Conservation (phyloP, 2,113 vertebrate species). For the Grammomys dolichurus region DNA sequence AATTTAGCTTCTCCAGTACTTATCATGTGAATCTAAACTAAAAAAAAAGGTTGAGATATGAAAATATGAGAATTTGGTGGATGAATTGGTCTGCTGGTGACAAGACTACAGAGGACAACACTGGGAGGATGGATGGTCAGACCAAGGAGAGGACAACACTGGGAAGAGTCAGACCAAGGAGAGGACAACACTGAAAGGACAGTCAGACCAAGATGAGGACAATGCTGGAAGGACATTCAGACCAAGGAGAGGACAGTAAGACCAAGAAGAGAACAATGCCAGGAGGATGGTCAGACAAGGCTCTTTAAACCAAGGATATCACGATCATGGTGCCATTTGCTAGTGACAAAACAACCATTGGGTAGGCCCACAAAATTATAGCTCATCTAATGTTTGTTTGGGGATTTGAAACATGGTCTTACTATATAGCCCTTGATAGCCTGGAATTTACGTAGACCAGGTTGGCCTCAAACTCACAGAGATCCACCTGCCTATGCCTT, state of each 20-base stretch:
- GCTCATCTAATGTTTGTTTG: background rate
- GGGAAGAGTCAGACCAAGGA: background rate
- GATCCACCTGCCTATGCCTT: background rate
- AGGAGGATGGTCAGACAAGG: background rate
- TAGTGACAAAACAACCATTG: background rate
- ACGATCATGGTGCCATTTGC: background rate
- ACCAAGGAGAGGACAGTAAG: background rate
- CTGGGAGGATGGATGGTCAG: too few relatives aligned
- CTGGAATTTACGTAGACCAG: background rate
- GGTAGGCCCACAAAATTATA: slow-evolving; percentile 12
- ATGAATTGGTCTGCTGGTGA: background rate
- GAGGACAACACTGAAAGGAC: too few relatives aligned
- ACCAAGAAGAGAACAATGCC: background rate
- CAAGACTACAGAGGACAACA: background rate
- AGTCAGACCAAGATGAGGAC: too few relatives aligned
- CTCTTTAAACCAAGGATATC: background rate
- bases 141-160: too few relatives aligned
- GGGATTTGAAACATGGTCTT: background rate
- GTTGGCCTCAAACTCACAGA: background rate
- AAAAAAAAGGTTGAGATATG: background rate
- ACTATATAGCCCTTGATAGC: background rate
- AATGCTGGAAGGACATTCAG: too few relatives aligned
- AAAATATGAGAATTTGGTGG: background rate
- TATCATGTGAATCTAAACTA: background rate
- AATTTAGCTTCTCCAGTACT: background rate